phyloP scores from a whole-genome alignment of 2,113 vertebrate genomes.

The Paedocypris sp. region DNA sequence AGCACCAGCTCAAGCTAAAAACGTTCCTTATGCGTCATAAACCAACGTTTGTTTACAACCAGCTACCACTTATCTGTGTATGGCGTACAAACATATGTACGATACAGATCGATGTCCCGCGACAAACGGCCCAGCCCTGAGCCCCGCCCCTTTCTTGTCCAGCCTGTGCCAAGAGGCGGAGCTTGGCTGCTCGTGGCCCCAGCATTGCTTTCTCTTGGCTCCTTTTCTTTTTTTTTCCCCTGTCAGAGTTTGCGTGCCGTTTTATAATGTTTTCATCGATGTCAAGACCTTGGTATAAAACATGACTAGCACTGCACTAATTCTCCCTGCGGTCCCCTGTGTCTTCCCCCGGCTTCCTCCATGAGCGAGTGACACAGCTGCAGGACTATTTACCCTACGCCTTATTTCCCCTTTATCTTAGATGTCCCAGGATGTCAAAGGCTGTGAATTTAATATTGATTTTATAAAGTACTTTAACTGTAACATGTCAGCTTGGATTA shows the following conservation, averaged over 20 bases:
- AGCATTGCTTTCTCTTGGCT: background rate
- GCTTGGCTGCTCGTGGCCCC: background rate
- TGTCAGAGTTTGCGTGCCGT: slow-evolving; percentile 68
- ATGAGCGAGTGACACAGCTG: slow-evolving; percentile 63
- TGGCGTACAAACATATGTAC: background rate
- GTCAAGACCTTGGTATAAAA: slow-evolving; percentile 80
- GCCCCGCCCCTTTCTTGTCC: background rate
- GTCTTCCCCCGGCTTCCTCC: slow-evolving; percentile 49
- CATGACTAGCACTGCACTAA: slow-evolving; percentile 72
- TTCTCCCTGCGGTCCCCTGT: slow-evolving; percentile 58
- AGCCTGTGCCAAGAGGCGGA: background rate
- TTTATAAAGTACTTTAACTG: slow-evolving; percentile 99
- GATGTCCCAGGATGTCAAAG: slow-evolving; percentile 80
- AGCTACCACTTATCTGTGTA: background rate
- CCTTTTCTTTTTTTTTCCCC: slow-evolving; percentile 45
- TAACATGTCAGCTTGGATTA: slow-evolving; percentile 93
- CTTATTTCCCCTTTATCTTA: slow-evolving; percentile 84
- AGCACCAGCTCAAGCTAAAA: too few species aligned
- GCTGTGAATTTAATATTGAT: slow-evolving; percentile 99
- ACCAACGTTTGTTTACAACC: background rate
- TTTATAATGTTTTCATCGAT: slow-evolving; percentile 88
- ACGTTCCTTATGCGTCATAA: background rate
- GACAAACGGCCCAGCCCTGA: slow-evolving; percentile 13
- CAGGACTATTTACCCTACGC: slow-evolving; percentile 76
- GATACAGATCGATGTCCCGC: background rate